Base-by-base conservation (phyloP, 2,888 invertebrate genomes). In the Kryphioiulus occultus region DNA sequence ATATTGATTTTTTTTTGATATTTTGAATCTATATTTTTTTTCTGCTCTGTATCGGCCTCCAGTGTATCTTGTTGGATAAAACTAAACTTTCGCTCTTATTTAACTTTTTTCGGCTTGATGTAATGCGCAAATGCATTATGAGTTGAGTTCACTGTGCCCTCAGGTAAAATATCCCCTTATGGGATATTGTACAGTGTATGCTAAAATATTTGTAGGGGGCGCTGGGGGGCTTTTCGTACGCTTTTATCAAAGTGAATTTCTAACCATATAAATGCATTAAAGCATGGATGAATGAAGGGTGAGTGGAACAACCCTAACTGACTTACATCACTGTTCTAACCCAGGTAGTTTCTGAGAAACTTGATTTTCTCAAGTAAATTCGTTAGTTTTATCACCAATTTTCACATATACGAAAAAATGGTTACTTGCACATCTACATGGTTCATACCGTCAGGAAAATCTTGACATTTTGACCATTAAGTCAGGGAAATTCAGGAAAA, bases 21-120 rank as follows among this genome's bases (percentile, higher is more conserved):
- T 68, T 68, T 68, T 68, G 68, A 68, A 68, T 68, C 68, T 68
- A 26, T 68, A 68, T 68, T 68, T 68, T 68, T 68, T n/a, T n/a
- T n/a, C n/a, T 12, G 10, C 68, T 22, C 26, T 0, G 10, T 3
- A 68, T 68, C 26, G 3, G 68, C 68, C 68, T 68, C 68, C 26
- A 26, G 68, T 68, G 68, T 26, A 68, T 68, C 68, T 68, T 26
- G n/a, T 68, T 5, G 68, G 68, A 68, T 22, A 68, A 68, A 68
- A 68, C 26, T 68, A 68, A 68, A 68, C 68, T 68, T 68, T 68
- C 22, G 1, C 53, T 59, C 68, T 4, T 68, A 68, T 68, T 68
- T 68, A 68, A 68, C 68, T 26, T 68, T 68, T 68, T 68, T 68
- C 68, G 68, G 68, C 12, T 68, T 22, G 10, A 12, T 26, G 12